Evolutionary conservation across 2,888 invertebrate species (phyloP).

Genomic region (Patella ulyssiponensis): DNA sequence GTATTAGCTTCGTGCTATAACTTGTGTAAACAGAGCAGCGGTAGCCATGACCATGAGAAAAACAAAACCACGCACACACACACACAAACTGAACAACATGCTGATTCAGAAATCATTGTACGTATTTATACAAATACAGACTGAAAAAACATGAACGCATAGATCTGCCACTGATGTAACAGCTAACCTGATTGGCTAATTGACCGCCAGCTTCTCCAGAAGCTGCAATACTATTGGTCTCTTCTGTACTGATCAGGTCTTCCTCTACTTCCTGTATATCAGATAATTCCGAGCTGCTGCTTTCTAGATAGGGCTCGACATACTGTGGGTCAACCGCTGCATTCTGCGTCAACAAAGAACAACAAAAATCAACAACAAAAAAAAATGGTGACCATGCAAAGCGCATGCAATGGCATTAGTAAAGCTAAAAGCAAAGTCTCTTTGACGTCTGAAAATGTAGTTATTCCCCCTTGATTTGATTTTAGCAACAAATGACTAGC

Average conservation of each 20-base stretch:
- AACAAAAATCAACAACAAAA: constrained; percentile 3
- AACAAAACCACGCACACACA: too few relatives aligned
- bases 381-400: constrained; percentile 5
- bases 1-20: too few relatives aligned
- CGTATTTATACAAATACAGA: background rate
- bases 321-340: constrained; percentile 32
- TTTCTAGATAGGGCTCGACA: constrained; percentile 42
- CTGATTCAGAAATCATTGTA: background rate
- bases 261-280: constrained; percentile 74
- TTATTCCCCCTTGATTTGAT: too few relatives aligned
- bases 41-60: too few relatives aligned
- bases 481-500: too few relatives aligned
- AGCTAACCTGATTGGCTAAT: constrained; percentile 29
- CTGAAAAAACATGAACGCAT: constrained; percentile 11
- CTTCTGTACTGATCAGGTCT: constrained; percentile 58
- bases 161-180: constrained; percentile 11
- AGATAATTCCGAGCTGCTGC: constrained; percentile 72
- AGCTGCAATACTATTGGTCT: constrained; percentile 41
- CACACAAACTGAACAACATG: too few relatives aligned
- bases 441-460: too few relatives aligned
- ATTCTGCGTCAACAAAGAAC: constrained; percentile 31
- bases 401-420: constrained; percentile 6
- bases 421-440: background rate
- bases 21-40: too few relatives aligned
- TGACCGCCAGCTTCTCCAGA: constrained; percentile 9